Evolutionary conservation across 2,797 vertebrate species (phyloP).

Genomic region (Phyllotis vaccarum): DNA sequence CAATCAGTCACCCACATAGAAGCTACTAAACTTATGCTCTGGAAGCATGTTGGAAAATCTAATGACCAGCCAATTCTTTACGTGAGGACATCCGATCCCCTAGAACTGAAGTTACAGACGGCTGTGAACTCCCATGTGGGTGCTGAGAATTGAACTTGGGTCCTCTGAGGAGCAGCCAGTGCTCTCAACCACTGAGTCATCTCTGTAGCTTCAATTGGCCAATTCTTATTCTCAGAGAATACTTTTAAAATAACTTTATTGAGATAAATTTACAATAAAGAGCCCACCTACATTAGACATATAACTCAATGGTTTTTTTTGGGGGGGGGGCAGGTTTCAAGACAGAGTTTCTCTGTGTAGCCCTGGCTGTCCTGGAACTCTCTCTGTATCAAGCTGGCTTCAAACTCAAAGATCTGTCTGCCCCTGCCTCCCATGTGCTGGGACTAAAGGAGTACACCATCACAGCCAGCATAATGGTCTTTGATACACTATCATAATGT

Average conservation of each 20-base stretch:
- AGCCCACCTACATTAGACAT: not conserved
- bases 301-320: not conserved
- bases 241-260: not conserved
- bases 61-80: slow-evolving; percentile 8
- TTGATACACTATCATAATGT: not conserved
- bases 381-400: not conserved
- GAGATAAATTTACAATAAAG: slow-evolving; percentile 35
- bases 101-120: too few relatives aligned
- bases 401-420: not conserved
- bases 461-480: not conserved
- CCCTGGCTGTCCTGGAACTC: not conserved
- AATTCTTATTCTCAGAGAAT: slow-evolving; percentile 40
- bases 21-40: slow-evolving; percentile 33
- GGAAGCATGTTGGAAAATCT: slow-evolving; percentile 52
- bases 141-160: not conserved
- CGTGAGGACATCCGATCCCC: too few relatives aligned
- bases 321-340: not conserved
- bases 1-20: not conserved
- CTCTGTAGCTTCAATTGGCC: not conserved
- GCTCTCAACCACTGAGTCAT: not conserved
- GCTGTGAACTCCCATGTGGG: too few relatives aligned
- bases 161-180: not conserved
- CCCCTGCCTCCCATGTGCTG: not conserved
- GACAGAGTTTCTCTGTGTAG: not conserved
- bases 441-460: not conserved